These are phyloP conservation scores for Tribolium castaneum DNA, from an alignment of 1,140 invertebrate species.

Conservation along the genomic window DNA sequence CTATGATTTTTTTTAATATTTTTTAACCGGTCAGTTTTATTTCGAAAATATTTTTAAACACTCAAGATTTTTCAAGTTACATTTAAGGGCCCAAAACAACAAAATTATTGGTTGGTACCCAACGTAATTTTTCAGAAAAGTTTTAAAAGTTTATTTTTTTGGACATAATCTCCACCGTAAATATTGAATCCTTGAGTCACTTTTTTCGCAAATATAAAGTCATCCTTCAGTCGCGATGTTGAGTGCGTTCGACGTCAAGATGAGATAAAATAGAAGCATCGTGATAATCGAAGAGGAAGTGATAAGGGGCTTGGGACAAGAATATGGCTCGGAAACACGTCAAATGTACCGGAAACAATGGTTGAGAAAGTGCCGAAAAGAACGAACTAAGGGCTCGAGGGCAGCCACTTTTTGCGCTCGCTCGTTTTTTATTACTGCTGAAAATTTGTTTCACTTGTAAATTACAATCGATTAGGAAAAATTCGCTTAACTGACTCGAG, in stretches of 20 bases:
- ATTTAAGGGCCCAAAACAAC: too few relatives aligned
- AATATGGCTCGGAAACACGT: slow-evolving; percentile 58
- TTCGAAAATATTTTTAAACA: too few relatives aligned
- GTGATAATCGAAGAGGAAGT: slow-evolving; percentile 57
- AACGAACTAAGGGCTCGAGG: slow-evolving; percentile 23
- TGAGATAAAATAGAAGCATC: slow-evolving; percentile 53
- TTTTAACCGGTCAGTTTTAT: too few relatives aligned
- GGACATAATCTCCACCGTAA: not conserved
- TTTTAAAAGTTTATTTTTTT: too few relatives aligned
- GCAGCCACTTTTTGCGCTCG: slow-evolving; percentile 1
- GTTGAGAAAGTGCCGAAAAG: slow-evolving; percentile 52
- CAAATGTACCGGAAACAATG: slow-evolving; percentile 58
- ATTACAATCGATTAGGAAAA: not conserved
- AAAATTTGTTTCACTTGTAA: not conserved
- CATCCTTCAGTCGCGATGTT: not conserved
- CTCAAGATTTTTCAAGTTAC: too few relatives aligned
- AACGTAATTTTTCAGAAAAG: too few relatives aligned
- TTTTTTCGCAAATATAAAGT: not conserved
- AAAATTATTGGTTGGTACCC: too few relatives aligned
- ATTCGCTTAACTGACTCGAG: not conserved
- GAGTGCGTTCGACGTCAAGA: slow-evolving; percentile 36
- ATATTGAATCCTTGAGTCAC: not conserved
- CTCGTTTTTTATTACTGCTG: slow-evolving; percentile 13
- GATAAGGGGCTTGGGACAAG: slow-evolving; percentile 55
- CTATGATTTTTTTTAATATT: too few relatives aligned